A percentile compares a stretch with the other conserved stretches of the same genome.
These are phyloP conservation scores for Leistus spinibarbis DNA, from an alignment of 2,888 invertebrate genomes.

Conservation along the genomic window DNA sequence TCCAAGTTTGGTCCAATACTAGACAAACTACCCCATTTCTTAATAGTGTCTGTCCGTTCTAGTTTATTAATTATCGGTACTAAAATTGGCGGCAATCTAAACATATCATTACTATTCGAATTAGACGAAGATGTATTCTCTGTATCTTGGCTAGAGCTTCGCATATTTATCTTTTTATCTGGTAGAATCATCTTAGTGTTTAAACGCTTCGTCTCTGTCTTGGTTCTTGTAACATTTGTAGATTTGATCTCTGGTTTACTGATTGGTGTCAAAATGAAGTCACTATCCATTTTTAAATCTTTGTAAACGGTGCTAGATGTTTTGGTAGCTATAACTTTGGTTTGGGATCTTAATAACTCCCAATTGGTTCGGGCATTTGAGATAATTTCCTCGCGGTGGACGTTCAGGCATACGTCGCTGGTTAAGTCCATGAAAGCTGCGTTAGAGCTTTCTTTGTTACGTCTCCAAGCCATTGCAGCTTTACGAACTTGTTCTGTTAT, in stretches of 20 bases:
- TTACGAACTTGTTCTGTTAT: constrained; percentile 79
- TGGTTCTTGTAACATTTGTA: constrained; percentile 41
- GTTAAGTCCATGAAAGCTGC: constrained; percentile 69
- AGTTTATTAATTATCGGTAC: constrained; percentile 71
- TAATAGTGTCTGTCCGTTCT: constrained; percentile 56
- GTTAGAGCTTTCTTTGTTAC: constrained; percentile 76
- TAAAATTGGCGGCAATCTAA: constrained; percentile 73
- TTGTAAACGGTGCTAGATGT: constrained; percentile 51
- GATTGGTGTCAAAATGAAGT: constrained; percentile 55
- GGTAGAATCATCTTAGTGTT: constrained; percentile 56
- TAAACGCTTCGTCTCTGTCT: constrained; percentile 27
- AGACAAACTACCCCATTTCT: constrained; percentile 68
- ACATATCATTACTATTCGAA: constrained; percentile 60
- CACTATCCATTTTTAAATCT: constrained; percentile 54
- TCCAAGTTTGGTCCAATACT: constrained; percentile 75
- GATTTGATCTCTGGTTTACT: constrained; percentile 47
- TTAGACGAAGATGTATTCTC: constrained; percentile 61
- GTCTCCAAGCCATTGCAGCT: constrained; percentile 80
- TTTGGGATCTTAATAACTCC: constrained; percentile 75
- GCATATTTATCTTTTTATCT: constrained; percentile 61
- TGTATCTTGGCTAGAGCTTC: constrained; percentile 67
- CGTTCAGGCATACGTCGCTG: constrained; percentile 62
- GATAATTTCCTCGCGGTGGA: constrained; percentile 80
- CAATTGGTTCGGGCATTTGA: constrained; percentile 87
- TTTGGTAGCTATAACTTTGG: constrained; percentile 61